Evolutionary conservation across 2,888 invertebrate species (phyloP), one percentile per base, ranked within the genome.

Genomic region (Nymphalis polychloros): DNA sequence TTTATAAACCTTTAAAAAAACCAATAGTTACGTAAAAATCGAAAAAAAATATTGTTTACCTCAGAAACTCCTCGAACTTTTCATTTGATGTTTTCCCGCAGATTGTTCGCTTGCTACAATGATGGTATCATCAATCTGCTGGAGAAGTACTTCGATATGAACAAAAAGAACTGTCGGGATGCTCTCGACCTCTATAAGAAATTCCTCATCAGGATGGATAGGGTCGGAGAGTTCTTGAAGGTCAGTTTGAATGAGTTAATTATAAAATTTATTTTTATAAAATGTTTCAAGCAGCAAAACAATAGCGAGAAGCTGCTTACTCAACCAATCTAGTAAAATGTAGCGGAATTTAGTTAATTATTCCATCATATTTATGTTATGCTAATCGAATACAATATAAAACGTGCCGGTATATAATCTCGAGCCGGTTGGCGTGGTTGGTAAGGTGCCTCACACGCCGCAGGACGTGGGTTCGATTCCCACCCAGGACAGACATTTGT

Each of bases 71-170:
- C 16, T 46, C 31, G 20, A 8, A 27, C 6, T 10, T 20, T 20
- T 20, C 8, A 13, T 4, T 5, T 31, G 13, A 2, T 19, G 8
- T 52, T 19, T 1, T n/a, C 60, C 73, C 75, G 8, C 85, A 92
- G 92, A 82, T 94, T 99, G 78, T 99, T 99, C 93, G 99, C 99
- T 72, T 99, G 99, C 92, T 99, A 99, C 94, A 99, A 99, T 92
- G 99, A 99, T 92, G 99, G 99, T 77, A 98, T 99, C 80, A 99
- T 99, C 82, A 99, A 99, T 93, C 94, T 99, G 77, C 93, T 99
- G 92, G 99, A 99, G 93, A 99, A 99, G 92, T 99, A 98, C 93
- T 99, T 99, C 90, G 98, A 99, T 89, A 99, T 99, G 99, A 99
- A 99, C 93, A 99, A 99, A 92, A 99, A 99, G 92, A 98, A 99